A percentile compares a stretch with the other conserved stretches of the same genome.
Conservation (phyloP, 2,113 vertebrate genomes). For the Alouatta palliata region DNA sequence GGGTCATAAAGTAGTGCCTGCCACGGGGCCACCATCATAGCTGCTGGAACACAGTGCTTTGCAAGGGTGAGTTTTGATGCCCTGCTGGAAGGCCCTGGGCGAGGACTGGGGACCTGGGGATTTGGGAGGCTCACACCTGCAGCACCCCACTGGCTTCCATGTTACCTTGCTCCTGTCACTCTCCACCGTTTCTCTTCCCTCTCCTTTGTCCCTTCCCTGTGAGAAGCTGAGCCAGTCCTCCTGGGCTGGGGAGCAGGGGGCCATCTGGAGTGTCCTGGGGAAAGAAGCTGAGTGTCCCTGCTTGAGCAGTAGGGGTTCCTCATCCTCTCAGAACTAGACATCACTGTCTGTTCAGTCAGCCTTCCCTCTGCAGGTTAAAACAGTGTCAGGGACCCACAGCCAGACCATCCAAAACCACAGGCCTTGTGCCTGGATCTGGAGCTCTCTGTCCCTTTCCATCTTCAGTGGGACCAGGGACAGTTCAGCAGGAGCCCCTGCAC, state of each 20-base stretch:
- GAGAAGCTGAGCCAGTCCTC: not conserved
- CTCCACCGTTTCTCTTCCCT: not conserved
- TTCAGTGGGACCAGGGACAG: not conserved
- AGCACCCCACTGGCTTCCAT: not conserved
- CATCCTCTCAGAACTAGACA: not conserved
- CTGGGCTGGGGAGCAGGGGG: not conserved
- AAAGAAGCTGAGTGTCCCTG: not conserved
- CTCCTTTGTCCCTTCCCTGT: not conserved
- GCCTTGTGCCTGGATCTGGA: not conserved
- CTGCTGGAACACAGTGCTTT: no score
- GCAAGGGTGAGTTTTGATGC: not conserved
- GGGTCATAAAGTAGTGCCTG: not conserved
- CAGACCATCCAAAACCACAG: not conserved
- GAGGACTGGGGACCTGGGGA: not conserved
- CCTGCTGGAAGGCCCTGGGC: no score
- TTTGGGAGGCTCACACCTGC: not conserved
- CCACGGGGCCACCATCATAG: accelerated
- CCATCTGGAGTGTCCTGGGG: not conserved
- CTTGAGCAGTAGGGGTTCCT: not conserved
- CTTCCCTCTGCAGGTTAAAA: not conserved
- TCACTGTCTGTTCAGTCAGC: not conserved
- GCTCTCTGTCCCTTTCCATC: no score
- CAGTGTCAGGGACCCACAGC: not conserved
- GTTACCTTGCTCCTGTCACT: no score
- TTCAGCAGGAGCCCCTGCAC: no score